These are phyloP conservation scores for Drosophila ogumai DNA, from an alignment of 1,140 invertebrate genomes.

Conservation along the genomic window DNA sequence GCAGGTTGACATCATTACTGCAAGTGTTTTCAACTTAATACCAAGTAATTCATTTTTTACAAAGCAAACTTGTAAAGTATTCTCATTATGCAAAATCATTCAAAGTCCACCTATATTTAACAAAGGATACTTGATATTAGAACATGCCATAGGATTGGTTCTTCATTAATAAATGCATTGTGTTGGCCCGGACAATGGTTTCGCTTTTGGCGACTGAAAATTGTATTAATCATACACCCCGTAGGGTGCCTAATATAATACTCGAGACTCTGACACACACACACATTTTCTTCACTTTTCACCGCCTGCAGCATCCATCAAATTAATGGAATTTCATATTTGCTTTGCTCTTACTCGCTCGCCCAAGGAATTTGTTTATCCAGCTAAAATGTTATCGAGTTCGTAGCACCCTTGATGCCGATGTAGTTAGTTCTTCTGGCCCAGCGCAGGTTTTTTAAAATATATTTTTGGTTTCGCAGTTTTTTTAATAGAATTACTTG, in stretches of 20 bases:
- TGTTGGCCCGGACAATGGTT: slow-evolving; percentile 8
- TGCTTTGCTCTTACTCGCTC: slow-evolving; percentile 34
- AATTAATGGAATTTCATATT: slow-evolving; percentile 80
- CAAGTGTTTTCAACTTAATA: neutral
- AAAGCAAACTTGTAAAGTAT: neutral
- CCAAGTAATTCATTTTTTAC: neutral
- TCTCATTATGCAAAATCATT: neutral
- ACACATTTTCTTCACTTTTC: neutral
- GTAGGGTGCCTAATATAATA: slow-evolving; percentile 22
- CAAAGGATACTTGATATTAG: slow-evolving; percentile 10
- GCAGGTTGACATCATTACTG: neutral
- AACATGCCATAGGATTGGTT: neutral
- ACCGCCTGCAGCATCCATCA: slow-evolving; percentile 51
- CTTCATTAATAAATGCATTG: slow-evolving; percentile 47
- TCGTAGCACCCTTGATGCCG: slow-evolving; percentile 12
- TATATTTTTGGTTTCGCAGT: neutral
- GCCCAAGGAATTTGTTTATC: slow-evolving; percentile 62
- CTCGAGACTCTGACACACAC: slow-evolving; percentile 24
- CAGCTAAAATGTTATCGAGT: slow-evolving; percentile 66
- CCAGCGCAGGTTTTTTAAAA: slow-evolving; percentile 12
- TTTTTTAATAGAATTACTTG: slow-evolving; percentile 78
- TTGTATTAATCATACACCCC: slow-evolving; percentile 71
- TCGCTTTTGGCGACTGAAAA: slow-evolving; percentile 16
- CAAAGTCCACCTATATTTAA: neutral
- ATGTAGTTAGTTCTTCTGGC: slow-evolving; percentile 33